These are phyloP conservation scores for Zophobas atratus DNA, from an alignment of 1,140 invertebrate species.

Conservation along the genomic window DNA sequence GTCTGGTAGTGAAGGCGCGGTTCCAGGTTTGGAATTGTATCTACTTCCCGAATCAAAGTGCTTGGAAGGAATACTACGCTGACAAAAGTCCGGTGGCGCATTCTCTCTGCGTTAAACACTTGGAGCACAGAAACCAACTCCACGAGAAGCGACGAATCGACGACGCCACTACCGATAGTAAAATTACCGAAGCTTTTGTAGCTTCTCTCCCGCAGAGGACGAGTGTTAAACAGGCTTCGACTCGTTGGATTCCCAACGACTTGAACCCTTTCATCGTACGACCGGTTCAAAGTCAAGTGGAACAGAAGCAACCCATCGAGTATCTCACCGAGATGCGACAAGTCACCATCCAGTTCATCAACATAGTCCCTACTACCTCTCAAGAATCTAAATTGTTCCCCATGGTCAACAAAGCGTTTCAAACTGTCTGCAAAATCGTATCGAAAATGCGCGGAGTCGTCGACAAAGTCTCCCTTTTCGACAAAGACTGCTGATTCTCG, in stretches of 20 bases:
- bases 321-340: conserved; percentile 81
- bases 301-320: conserved; percentile 77
- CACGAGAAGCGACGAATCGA: conserved; percentile 42
- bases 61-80: conserved; percentile 8
- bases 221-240: conserved; percentile 26
- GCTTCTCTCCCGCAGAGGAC: conserved; percentile 46
- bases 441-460: conserved; percentile 72
- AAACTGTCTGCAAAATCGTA: conserved; percentile 69
- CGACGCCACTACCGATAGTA: conserved; percentile 46
- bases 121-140: conserved; percentile 47
- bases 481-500: conserved; percentile 80
- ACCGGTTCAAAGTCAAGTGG: conserved; percentile 68
- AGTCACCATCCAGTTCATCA: conserved; percentile 79
- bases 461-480: conserved; percentile 79
- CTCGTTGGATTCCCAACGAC: conserved; percentile 66
- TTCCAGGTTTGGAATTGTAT: conserved; percentile 23
- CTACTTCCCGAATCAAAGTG: conserved; percentile 14
- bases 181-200: conserved; percentile 52
- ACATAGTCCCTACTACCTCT: conserved; percentile 58
- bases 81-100: conserved; percentile 4
- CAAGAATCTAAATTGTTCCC: conserved; percentile 21
- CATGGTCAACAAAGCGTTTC: conserved; percentile 71
- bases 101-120: conserved; percentile 53
- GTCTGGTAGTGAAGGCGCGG: too few relatives aligned
- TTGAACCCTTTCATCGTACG: conserved; percentile 72